phyloP scores from a whole-genome alignment of 2,888 invertebrate species.

The Oxytorus armatus region DNA sequence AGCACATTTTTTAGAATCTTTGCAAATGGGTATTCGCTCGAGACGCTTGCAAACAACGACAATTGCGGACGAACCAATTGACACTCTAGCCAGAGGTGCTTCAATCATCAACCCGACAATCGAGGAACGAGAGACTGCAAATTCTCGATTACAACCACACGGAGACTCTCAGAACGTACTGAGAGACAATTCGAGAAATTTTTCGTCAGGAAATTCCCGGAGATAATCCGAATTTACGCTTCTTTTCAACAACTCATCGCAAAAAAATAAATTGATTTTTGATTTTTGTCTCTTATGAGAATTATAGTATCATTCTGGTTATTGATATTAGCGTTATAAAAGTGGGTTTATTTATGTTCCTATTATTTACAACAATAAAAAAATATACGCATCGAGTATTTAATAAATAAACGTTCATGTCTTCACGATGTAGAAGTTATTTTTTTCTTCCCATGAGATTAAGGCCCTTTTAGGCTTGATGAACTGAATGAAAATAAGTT shows the following conservation, averaged over 20 bases:
- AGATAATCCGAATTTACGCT: conserved; percentile 31
- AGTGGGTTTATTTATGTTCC: conserved; percentile 50
- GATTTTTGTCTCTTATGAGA: neutral
- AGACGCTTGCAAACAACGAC: neutral
- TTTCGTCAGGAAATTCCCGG: neutral
- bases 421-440: too few relatives aligned
- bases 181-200: conserved; percentile 11
- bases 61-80: conserved; percentile 12
- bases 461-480: too few relatives aligned
- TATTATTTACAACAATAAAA: conserved; percentile 38
- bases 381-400: conserved; percentile 21
- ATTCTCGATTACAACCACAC: neutral
- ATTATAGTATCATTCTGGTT: neutral
- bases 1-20: conserved; percentile 8
- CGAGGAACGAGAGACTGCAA: conserved; percentile 8
- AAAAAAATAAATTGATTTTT: neutral
- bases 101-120: conserved; percentile 24
- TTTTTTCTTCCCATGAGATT: too few relatives aligned
- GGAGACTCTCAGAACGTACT: too few relatives aligned
- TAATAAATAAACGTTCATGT: conserved; percentile 16
- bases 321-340: conserved; percentile 7
- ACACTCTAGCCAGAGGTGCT: conserved; percentile 21
- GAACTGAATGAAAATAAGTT: too few relatives aligned
- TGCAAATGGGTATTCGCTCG: conserved; percentile 7
- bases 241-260: neutral